Base-by-base conservation (phyloP, 1,140 invertebrate genomes). In the Tetranychus cinnabarinus region DNA sequence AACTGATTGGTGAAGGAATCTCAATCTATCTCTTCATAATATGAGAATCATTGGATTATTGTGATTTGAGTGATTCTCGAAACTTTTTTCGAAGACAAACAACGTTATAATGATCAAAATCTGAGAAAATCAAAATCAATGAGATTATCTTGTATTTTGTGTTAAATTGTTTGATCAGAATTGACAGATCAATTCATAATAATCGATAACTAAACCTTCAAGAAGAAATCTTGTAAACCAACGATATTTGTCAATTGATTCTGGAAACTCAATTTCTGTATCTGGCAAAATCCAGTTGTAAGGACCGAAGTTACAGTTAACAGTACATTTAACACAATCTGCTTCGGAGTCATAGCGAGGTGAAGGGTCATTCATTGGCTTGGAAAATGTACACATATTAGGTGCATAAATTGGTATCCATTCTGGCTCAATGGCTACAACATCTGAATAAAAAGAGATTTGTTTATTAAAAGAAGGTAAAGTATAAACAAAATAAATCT, bases 361-460 rank as follows among this genome's bases (percentile, higher is more conserved):
- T 6, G 75, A 65, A 35, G 82, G 81, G n/a, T 80, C 74, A 23
- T 74, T 70, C 31, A 81, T 65, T 36, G 81, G 81, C 67, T 78
- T 77, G 61, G 80, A 82, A 58, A 95, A 76, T 58, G 80, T 81
- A 69, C 90, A 96, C 37, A 88, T 71, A 42, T 73, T 70, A 0
- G 83, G 80, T 1, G 83, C 85, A 69, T 86, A 91, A 13, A 81
- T 74, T 0, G 88, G 82, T 55, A 98, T 69, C 93, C 93, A 98
- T 68, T 91, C 86, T 0, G 87, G 81, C 67, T 97, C 88, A 61
- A 97, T 86, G n/a, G 82, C 85, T 1, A 85, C 85, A 0, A 97
- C 78, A 58, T 86, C 75, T 76, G 62, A 52, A 7, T 31, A 52
- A 23, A n/a, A 47, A 67, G 60, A 33, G 10, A 61, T 48, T 58